Percentiles rank a stretch among this genome's conserved stretches.
Conservation (phyloP, 2,113 vertebrate genomes). For the Alligator mississippiensis region DNA sequence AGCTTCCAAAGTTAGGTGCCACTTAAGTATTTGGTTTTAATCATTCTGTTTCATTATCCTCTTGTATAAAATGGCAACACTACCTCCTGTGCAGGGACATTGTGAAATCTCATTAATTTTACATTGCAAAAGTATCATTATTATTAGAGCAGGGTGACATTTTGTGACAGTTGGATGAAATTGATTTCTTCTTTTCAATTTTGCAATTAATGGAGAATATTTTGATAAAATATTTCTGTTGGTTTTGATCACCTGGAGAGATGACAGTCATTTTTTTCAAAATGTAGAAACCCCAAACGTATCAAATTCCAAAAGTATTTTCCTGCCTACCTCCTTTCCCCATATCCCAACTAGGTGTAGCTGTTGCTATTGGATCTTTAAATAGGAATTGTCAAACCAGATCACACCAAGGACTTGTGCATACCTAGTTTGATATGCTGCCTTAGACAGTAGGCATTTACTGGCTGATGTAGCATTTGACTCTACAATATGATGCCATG, state of each 20-base stretch:
- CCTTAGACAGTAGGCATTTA: not conserved
- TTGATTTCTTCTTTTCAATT: not conserved
- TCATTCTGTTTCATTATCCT: not conserved
- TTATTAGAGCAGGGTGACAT: not conserved
- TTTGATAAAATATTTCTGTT: not conserved
- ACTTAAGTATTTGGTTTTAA: not conserved
- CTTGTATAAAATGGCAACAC: not conserved
- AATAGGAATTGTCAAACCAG: not conserved
- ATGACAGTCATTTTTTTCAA: not conserved
- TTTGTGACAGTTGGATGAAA: not conserved
- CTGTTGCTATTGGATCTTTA: not conserved
- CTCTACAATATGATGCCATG: not conserved
- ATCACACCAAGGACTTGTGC: not conserved
- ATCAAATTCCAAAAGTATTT: not conserved
- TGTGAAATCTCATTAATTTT: not conserved
- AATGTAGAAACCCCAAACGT: not conserved
- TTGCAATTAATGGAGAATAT: not conserved
- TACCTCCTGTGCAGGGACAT: not conserved
- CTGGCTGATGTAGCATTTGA: not conserved
- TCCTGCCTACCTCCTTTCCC: not conserved
- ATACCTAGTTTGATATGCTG: not conserved
- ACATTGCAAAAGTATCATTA: not conserved
- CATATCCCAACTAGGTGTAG: not conserved
- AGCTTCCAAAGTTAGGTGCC: not conserved
- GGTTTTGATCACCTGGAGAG: not conserved